Evolutionary conservation across 2,888 invertebrate genomes (phyloP).

Genomic region (Pyrochroa serraticornis): DNA sequence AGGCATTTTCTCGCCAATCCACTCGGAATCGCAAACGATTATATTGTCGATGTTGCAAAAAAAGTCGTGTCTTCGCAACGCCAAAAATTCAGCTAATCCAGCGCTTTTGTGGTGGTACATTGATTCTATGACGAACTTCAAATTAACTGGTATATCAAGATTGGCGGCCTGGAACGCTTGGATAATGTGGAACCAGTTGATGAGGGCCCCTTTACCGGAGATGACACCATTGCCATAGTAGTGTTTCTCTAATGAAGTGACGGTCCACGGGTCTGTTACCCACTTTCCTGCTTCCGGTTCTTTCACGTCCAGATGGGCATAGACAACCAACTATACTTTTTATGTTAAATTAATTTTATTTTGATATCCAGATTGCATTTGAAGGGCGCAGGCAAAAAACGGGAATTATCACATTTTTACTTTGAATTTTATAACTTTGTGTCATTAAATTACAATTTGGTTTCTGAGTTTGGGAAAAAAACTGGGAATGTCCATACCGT

Average conservation of each 20-base stretch:
- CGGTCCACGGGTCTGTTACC: constrained; percentile 56
- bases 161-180: constrained; percentile 50
- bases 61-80: constrained; percentile 51
- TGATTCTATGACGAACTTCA: constrained; percentile 58
- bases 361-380: too few species aligned
- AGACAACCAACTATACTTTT: constrained; percentile 50
- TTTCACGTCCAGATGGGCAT: constrained; percentile 57
- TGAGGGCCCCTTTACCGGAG: constrained; percentile 56
- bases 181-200: constrained; percentile 57
- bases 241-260: constrained; percentile 49
- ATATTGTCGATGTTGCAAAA: constrained; percentile 53
- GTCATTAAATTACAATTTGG: too few species aligned
- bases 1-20: constrained; percentile 58
- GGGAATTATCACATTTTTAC: too few species aligned
- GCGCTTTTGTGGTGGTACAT: constrained; percentile 54
- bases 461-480: too few species aligned
- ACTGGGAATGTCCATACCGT: too few species aligned
- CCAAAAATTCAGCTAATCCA: constrained; percentile 54
- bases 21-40: constrained; percentile 55
- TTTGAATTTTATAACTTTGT: too few species aligned
- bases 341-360: background rate
- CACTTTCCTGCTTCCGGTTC: constrained; percentile 50
- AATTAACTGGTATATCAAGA: constrained; percentile 56
- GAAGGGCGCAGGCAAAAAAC: too few species aligned
- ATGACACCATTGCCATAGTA: constrained; percentile 57